phyloP scores from a whole-genome alignment of 2,888 invertebrate species.

The Pheosia gnoma region DNA sequence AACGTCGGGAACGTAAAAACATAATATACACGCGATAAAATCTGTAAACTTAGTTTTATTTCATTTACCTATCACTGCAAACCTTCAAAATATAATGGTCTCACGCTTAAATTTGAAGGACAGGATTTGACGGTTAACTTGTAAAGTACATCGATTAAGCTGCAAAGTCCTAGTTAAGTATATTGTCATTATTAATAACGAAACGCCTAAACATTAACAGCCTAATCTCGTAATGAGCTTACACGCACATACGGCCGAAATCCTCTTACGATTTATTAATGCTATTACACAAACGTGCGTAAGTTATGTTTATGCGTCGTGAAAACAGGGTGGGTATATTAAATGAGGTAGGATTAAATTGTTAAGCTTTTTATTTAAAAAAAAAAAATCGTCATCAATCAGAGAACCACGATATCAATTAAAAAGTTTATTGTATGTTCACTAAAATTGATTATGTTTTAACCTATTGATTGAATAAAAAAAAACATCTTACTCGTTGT shows the following conservation, averaged over 20 bases:
- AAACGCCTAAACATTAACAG: constrained; percentile 23
- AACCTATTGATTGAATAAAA: too few species aligned
- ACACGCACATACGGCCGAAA: constrained; percentile 25
- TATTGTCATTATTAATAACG: constrained; percentile 17
- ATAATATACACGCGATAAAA: too few species aligned
- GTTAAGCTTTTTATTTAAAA: constrained; percentile 23
- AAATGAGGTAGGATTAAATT: constrained; percentile 31
- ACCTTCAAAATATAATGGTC: too few species aligned
- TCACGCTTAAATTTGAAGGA: too few species aligned
- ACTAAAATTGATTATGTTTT: too few species aligned
- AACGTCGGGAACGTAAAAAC: too few species aligned
- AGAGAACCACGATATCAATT: too few species aligned
- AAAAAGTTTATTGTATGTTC: too few species aligned
- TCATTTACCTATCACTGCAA: too few species aligned
- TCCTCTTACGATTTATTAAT: constrained; percentile 42
- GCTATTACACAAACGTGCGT: constrained; percentile 21
- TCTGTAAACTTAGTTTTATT: too few species aligned
- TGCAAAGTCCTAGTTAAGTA: constrained; percentile 3
- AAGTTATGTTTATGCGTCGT: constrained; percentile 28
- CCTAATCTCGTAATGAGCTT: constrained; percentile 41
- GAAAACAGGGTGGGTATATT: constrained; percentile 22
- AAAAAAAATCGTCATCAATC: too few species aligned
- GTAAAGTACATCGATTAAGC: background rate
- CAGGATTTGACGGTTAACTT: background rate
- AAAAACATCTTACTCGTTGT: too few species aligned